Conservation (phyloP, 2,888 invertebrate genomes). For the Philaethria dido region DNA sequence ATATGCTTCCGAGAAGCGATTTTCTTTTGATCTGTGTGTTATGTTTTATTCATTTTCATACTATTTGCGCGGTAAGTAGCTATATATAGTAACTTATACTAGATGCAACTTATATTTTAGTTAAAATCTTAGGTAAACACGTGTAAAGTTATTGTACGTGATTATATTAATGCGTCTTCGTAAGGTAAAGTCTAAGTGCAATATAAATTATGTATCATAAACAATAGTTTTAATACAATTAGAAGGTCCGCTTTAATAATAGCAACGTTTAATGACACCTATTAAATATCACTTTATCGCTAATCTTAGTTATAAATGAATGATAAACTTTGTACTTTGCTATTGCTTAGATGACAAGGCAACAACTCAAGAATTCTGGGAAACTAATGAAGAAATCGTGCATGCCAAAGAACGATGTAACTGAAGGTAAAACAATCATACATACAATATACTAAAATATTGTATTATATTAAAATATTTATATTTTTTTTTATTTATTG, state of each 20-base stretch:
- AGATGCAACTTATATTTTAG: background rate
- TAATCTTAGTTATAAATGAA: background rate
- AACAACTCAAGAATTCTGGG: constrained; percentile 86
- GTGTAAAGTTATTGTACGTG: background rate
- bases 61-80: constrained; percentile 35
- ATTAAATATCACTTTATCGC: constrained; percentile 3
- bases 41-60: constrained; percentile 6
- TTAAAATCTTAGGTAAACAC: background rate
- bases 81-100: too few relatives aligned
- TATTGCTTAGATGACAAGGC: constrained; percentile 71
- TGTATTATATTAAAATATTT: too few relatives aligned
- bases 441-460: background rate
- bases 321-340: background rate
- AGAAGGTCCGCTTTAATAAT: background rate
- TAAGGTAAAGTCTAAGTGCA: background rate
- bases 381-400: constrained; percentile 86
- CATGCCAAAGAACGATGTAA: constrained; percentile 84
- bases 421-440: constrained; percentile 71
- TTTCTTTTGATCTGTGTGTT: constrained; percentile 21
- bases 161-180: background rate
- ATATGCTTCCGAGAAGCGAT: constrained; percentile 12
- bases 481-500: too few relatives aligned
- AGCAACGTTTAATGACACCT: constrained; percentile 2
- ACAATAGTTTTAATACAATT: background rate
- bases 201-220: background rate